Percentiles rank a stretch among this genome's conserved stretches.
These are phyloP conservation scores for Temnothorax nylanderi DNA, from an alignment of 1,140 invertebrate species.

Conservation along the genomic window DNA sequence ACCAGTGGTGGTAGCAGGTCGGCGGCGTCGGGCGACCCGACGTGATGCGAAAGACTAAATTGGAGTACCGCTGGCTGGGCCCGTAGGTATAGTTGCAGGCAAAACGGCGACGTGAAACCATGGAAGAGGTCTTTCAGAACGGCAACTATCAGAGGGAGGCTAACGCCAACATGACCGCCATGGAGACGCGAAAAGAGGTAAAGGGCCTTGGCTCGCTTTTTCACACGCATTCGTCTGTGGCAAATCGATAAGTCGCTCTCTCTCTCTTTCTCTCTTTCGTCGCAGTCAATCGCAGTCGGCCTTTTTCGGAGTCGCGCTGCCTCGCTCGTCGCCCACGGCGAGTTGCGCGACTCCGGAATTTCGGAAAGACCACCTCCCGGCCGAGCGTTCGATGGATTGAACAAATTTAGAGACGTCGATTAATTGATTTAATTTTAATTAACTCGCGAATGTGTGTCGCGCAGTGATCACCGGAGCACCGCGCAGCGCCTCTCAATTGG, in stretches of 20 bases:
- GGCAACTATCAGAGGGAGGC: slow-evolving; percentile 79
- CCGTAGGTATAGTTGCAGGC: slow-evolving; percentile 28
- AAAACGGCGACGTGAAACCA: slow-evolving; percentile 60
- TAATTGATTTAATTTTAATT: slow-evolving; percentile 15
- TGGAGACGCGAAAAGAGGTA: slow-evolving; percentile 80
- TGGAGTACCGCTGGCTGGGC: slow-evolving; percentile 37
- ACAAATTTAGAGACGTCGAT: background rate
- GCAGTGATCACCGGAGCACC: slow-evolving; percentile 32
- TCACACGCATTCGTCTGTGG: slow-evolving; percentile 40
- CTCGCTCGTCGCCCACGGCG: background rate
- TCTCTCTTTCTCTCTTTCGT: too few species aligned
- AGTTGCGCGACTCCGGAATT: background rate
- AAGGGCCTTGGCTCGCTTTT: slow-evolving; percentile 12
- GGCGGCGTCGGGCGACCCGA: background rate
- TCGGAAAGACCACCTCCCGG: too few species aligned
- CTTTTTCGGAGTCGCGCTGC: slow-evolving; percentile 11
- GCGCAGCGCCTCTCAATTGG: slow-evolving; percentile 33
- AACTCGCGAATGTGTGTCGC: slow-evolving; percentile 17
- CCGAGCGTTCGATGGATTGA: background rate
- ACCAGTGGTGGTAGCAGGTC: slow-evolving; percentile 28
- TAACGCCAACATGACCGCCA: slow-evolving; percentile 73
- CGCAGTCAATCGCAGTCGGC: background rate
- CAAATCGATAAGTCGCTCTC: slow-evolving; percentile 62
- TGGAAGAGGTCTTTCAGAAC: slow-evolving; percentile 82
- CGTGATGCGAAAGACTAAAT: slow-evolving; percentile 59